phyloP scores from a whole-genome alignment of 2,113 vertebrate species.

The Hirundichthys speculiger region DNA sequence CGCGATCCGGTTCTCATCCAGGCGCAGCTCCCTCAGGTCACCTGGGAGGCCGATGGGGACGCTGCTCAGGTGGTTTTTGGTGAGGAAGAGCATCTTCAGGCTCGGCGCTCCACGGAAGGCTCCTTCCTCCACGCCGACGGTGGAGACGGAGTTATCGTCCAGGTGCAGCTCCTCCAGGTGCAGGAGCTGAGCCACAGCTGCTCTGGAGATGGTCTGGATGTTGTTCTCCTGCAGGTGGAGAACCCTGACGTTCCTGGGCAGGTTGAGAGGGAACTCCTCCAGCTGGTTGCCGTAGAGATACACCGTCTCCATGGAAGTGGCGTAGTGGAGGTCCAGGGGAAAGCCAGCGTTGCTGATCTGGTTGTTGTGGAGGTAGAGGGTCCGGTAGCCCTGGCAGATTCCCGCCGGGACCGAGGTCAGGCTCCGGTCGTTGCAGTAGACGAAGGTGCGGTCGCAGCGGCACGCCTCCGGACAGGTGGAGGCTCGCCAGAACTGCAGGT shows the following conservation, averaged over 20 bases:
- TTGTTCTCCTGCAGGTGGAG: constrained; percentile 96
- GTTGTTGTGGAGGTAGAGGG: constrained; percentile 98
- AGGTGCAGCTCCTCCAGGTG: constrained; percentile 94
- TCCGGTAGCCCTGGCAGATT: constrained; percentile 93
- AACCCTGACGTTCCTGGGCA: constrained; percentile 90
- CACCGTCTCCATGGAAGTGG: constrained; percentile 92
- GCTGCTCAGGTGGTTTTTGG: constrained; percentile 94
- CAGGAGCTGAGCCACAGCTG: constrained; percentile 88
- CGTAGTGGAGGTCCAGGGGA: constrained; percentile 89
- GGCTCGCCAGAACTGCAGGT: constrained; percentile 84
- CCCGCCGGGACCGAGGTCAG: constrained; percentile 97
- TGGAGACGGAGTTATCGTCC: no score
- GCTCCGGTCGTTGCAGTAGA: constrained; percentile 95
- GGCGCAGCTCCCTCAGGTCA: constrained; percentile 87
- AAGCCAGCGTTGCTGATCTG: constrained; percentile 97
- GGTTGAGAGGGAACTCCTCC: constrained; percentile 93
- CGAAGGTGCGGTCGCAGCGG: constrained; percentile 92
- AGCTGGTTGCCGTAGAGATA: constrained; percentile 94
- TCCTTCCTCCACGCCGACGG: constrained; percentile 92
- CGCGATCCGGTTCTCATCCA: constrained; percentile 92
- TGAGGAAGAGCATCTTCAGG: constrained; percentile 91
- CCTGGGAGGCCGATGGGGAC: constrained; percentile 90
- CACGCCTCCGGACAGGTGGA: constrained; percentile 89
- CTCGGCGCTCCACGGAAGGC: constrained; percentile 91
- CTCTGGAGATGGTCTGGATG: constrained; percentile 92